phyloP scores from a whole-genome alignment of 53 echinoderm and acorn worm species.

The Zoroaster sp. region DNA sequence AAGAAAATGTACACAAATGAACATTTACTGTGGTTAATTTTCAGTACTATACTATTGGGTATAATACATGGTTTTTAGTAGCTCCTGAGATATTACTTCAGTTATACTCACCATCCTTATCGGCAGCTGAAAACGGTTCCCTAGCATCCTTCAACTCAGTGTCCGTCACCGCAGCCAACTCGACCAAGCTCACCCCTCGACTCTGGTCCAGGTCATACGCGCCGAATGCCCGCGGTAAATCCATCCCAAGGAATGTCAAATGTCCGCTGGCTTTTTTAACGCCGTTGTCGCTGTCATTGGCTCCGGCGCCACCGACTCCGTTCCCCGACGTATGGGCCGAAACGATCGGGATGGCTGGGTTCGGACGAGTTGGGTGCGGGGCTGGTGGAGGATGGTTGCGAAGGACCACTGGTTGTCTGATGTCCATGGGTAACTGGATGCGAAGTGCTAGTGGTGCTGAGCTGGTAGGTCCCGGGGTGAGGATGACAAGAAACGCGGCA shows the following conservation, averaged over 20 bases:
- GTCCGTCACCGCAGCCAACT: conserved; percentile 45
- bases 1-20: no score
- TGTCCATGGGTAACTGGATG: conserved; percentile 10
- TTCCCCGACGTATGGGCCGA: background rate
- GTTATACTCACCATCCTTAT: conserved; percentile 33
- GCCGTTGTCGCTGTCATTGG: background rate
- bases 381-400: background rate
- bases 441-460: conserved; percentile 40
- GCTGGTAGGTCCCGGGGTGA: background rate
- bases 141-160: conserved; percentile 27
- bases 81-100: background rate
- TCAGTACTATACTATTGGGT: no score
- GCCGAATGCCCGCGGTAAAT: conserved; percentile 33
- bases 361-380: background rate
- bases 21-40: no score
- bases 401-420: background rate
- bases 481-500: background rate
- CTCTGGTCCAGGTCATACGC: conserved; percentile 46
- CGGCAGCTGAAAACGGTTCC: conserved; percentile 53
- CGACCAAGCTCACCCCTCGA: conserved; percentile 36
- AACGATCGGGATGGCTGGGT: background rate
- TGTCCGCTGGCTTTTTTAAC: background rate
- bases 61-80: no score
- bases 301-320: background rate
- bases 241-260: conserved; percentile 15